Conservation (phyloP, 2,888 invertebrate species). For the Amblyjoppa fuscipennis region DNA sequence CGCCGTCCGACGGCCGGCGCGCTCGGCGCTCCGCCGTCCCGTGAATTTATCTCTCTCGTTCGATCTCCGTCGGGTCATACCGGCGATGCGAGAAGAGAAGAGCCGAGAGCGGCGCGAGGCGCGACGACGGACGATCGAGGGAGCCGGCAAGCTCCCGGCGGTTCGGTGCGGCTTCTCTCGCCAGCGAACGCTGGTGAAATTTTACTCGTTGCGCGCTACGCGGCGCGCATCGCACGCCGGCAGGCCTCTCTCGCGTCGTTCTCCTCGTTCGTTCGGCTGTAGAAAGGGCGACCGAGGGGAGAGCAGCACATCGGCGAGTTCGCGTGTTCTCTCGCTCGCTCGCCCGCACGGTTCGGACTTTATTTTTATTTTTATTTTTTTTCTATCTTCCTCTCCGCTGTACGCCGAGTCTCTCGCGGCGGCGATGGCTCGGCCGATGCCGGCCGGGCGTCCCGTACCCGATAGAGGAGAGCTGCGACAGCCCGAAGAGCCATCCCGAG, state of each 20-base stretch:
- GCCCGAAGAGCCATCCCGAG: not conserved
- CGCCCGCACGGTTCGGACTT: not conserved
- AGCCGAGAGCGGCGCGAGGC: slow-evolving; percentile 58
- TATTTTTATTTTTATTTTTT: not conserved
- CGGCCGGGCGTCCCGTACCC: slow-evolving; percentile 5
- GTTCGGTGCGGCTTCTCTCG: not conserved
- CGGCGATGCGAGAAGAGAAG: slow-evolving; percentile 47
- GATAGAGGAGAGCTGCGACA: slow-evolving; percentile 33
- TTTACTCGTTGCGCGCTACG: slow-evolving; percentile 34
- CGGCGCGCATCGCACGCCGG: slow-evolving; percentile 62
- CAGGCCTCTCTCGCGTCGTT: slow-evolving; percentile 5
- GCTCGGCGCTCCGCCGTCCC: not conserved
- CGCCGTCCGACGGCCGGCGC: slow-evolving; percentile 1
- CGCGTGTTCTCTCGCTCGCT: not conserved
- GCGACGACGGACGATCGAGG: slow-evolving; percentile 32
- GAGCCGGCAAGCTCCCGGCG: not conserved
- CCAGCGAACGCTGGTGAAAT: slow-evolving; percentile 11
- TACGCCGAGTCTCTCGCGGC: slow-evolving; percentile 23
- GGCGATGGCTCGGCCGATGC: slow-evolving; percentile 6
- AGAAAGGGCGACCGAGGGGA: not conserved
- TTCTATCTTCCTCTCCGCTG: not conserved
- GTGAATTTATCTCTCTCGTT: slow-evolving; percentile 26
- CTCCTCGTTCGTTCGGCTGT: slow-evolving; percentile 8
- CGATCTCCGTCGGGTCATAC: slow-evolving; percentile 31
- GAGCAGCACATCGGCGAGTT: slow-evolving; percentile 17